These are phyloP conservation scores for Noctilio leporinus DNA, from an alignment of 2,113 vertebrate genomes.

Conservation along the genomic window DNA sequence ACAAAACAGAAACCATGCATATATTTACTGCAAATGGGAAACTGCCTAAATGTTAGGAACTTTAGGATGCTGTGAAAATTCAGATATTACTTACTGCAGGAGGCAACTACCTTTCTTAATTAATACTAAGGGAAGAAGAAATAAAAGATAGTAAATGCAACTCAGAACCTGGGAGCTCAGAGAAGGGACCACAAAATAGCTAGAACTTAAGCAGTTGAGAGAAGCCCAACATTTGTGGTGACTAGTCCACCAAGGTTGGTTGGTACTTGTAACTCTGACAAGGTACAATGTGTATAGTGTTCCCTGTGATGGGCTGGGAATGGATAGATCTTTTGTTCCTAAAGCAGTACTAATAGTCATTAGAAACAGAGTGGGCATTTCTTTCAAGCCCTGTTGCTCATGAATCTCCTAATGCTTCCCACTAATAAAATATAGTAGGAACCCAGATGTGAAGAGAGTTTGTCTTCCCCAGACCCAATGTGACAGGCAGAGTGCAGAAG, in stretches of 20 bases:
- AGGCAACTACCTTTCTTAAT: not conserved
- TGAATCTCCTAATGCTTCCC: not conserved
- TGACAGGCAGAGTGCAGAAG: not conserved
- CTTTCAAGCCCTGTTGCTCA: not conserved
- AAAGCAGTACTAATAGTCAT: not conserved
- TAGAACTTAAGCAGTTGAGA: not conserved
- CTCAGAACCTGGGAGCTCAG: not conserved
- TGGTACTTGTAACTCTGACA: not conserved
- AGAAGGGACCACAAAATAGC: not conserved
- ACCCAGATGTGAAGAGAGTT: not conserved
- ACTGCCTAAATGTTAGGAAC: not conserved
- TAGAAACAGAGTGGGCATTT: not conserved
- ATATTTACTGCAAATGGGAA: not conserved
- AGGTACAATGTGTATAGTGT: fast-evolving
- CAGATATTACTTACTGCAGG: not conserved
- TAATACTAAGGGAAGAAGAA: not conserved
- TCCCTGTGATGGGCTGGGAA: not conserved
- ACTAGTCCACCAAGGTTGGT: not conserved
- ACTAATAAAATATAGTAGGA: not conserved
- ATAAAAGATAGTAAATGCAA: not conserved
- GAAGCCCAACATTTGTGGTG: not conserved
- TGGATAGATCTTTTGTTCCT: not conserved
- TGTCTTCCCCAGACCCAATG: not conserved
- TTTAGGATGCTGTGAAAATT: not conserved
- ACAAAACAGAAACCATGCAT: not conserved